Conservation (phyloP, 2,797 vertebrate species). For the Phaenicophaeus curvirostris region DNA sequence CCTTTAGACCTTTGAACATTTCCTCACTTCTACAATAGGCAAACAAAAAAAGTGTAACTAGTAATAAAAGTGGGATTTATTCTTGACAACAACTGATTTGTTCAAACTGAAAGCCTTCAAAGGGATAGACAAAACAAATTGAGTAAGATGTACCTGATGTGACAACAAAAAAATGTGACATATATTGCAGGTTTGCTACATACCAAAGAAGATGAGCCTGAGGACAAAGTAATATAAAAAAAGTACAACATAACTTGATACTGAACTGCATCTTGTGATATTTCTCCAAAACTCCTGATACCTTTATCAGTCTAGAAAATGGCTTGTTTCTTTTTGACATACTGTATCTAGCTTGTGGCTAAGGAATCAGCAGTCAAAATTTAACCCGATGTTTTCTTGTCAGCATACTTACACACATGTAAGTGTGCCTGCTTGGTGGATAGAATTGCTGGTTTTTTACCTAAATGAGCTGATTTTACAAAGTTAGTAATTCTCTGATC, state of each 20-base stretch:
- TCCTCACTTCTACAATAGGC: neutral
- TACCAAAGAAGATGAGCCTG: neutral
- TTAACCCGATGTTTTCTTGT: neutral
- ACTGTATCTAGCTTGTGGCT: neutral
- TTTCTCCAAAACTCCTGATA: neutral
- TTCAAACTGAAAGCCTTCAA: neutral
- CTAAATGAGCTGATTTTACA: slow-evolving; percentile 74
- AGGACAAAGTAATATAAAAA: neutral
- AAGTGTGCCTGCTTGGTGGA: slow-evolving; percentile 28
- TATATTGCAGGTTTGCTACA: neutral
- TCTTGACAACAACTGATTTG: neutral
- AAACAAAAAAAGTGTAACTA: neutral
- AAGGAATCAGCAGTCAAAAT: slow-evolving; percentile 11
- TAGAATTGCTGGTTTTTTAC: neutral
- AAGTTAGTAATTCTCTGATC: slow-evolving; percentile 72
- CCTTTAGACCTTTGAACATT: neutral
- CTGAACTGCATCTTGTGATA: neutral
- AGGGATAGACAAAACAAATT: neutral
- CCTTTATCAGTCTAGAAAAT: neutral
- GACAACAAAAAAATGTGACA: neutral
- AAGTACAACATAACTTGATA: neutral
- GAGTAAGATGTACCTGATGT: neutral
- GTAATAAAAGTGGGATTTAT: neutral
- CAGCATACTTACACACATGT: slow-evolving; percentile 14
- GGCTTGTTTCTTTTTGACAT: neutral